Evolutionary conservation across 1,140 invertebrate species (phyloP).

Genomic region (Matsumurasca onukii): DNA sequence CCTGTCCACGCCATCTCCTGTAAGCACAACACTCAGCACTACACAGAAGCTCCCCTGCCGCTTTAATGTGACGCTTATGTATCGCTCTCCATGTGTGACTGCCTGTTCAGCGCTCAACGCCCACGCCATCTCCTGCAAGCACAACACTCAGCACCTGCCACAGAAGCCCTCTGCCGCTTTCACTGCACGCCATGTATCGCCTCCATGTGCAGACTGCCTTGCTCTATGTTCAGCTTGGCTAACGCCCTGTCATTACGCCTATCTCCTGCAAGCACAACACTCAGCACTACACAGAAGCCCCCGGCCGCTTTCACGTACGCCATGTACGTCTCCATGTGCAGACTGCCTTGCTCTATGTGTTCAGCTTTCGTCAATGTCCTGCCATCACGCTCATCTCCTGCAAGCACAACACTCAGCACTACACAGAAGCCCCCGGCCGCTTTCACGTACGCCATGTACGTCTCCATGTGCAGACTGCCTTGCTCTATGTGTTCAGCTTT

Average conservation of each 20-base stretch:
- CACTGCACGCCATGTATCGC: no score
- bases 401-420: slow-evolving; percentile 53
- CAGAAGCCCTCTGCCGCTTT: slow-evolving; percentile 62
- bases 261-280: slow-evolving; percentile 59
- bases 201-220: slow-evolving; percentile 49
- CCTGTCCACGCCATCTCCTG: no score
- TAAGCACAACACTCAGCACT: slow-evolving; percentile 53
- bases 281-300: slow-evolving; percentile 53
- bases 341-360: slow-evolving; percentile 49
- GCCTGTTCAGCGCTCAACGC: slow-evolving; percentile 45
- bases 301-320: slow-evolving; percentile 61
- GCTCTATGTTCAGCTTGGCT: slow-evolving; percentile 54
- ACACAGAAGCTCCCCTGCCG: slow-evolving; percentile 58
- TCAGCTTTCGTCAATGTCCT: slow-evolving; percentile 50
- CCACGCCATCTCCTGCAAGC: no score
- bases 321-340: slow-evolving; percentile 51
- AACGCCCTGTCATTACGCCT: slow-evolving; percentile 38
- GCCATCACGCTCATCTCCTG: no score
- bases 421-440: slow-evolving; percentile 60
- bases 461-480: slow-evolving; percentile 51
- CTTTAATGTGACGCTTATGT: slow-evolving; percentile 55
- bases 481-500: no score
- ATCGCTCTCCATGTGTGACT: slow-evolving; percentile 56
- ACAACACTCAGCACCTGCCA: slow-evolving; percentile 53
- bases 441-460: slow-evolving; percentile 57